Percentiles rank a stretch among this genome's conserved stretches.
Conservation (phyloP, 2,797 vertebrate species). For the Cryptoblepharus egeriae region DNA sequence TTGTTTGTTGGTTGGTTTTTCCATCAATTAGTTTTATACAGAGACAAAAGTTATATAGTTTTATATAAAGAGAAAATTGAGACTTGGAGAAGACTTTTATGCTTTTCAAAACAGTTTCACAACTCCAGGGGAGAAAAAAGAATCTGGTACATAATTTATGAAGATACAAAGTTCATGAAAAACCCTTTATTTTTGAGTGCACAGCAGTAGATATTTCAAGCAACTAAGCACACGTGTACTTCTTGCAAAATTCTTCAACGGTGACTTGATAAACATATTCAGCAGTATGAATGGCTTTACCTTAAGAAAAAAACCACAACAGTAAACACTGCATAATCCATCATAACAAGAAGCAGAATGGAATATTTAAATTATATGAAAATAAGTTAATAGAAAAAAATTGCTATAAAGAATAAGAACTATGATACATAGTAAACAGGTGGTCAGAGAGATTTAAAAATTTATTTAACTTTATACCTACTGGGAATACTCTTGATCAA, state of each 20-base stretch:
- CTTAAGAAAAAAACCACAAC: conserved; percentile 3
- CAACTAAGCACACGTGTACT: neutral
- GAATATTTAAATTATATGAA: neutral
- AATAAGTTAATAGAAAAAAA: neutral
- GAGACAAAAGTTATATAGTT: neutral
- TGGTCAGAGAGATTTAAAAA: neutral
- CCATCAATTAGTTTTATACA: neutral
- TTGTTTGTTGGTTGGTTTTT: neutral
- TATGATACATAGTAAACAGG: neutral
- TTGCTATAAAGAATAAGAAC: neutral
- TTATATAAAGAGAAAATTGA: neutral
- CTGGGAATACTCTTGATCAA: no score
- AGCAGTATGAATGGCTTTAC: neutral
- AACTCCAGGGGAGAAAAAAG: neutral
- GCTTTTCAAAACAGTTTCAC: conserved; percentile 15
- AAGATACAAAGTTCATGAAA: neutral
- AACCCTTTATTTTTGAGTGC: neutral
- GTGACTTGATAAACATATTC: neutral
- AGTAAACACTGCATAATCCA: neutral
- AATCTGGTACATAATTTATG: neutral
- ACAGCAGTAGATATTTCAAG: conserved; percentile 5
- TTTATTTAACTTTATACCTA: neutral
- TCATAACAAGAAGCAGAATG: neutral
- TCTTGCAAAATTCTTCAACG: neutral
- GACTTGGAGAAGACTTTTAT: neutral